Evolutionary conservation across 2,888 invertebrate species (phyloP), one percentile per base, ranked within the genome.

Genomic region (Pasiphila rectangulata): DNA sequence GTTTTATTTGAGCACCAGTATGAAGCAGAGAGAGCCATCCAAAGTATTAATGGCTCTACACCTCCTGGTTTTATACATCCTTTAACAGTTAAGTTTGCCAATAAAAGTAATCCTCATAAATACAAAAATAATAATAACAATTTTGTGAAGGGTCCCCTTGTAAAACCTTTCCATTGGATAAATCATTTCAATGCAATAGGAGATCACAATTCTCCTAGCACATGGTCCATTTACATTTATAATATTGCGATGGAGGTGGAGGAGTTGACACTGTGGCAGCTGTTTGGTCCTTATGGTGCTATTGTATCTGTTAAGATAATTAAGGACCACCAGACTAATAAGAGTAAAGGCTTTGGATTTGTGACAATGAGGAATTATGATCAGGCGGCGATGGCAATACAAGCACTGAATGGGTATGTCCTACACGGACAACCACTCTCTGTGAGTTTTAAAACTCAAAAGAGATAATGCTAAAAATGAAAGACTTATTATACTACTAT

Each of bases 261-360:
- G 62, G 89, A 90, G 72, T 71, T 90, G 67, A 87, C 83, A 63
- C 68, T 90, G 54, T 90, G 89, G 89, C 89, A 89, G 67, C 67
- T 90, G 52, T 89, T 90, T 64, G 89, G 89, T 77, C 89, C 89
- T 54, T 90, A 89, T 79, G 89, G 89, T 85, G 89, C 89, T 84
- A 90, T 90, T 77, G 85, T 89, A 57, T 89, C 89, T 55, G 89
- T 90, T 75, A 90, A 88, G 72, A 89, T 90, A 69, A 89, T 90
- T 63, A 89, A 84, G 71, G 89, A 90, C 65, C 88, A 89, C 71
- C 83, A 87, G 65, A 87, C 89, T 57, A 89, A 89, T 74, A 86
- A 89, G 69, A 89, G 89, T 74, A 89, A 89, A 80, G 89, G 89
- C 44, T 90, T 88, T 69, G 89, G 89, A 46, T 90, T 90, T 82